Evolutionary conservation across 2,888 invertebrate genomes (phyloP).

Genomic region (Lasioglossum lativentre): DNA sequence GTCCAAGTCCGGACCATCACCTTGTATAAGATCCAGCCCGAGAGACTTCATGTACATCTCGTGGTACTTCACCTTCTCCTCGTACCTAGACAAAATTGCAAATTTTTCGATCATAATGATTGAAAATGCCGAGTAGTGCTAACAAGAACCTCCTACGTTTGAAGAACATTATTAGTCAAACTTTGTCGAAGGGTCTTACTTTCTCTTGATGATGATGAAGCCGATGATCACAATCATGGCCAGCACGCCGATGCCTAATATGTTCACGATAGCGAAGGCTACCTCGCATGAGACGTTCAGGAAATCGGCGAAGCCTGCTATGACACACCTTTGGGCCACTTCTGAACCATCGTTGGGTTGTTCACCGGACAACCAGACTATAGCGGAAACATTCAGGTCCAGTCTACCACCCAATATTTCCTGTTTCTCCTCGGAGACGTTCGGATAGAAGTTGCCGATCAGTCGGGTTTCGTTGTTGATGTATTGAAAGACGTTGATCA

Average conservation of each 20-base stretch:
- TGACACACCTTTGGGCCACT: slow-evolving; percentile 87
- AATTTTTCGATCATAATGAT: no score
- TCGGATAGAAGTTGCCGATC: slow-evolving; percentile 87
- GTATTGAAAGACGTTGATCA: slow-evolving; percentile 88
- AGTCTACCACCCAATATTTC: slow-evolving; percentile 86
- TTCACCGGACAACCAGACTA: slow-evolving; percentile 88
- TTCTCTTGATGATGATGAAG: slow-evolving; percentile 88
- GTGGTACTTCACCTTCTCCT: slow-evolving; percentile 88
- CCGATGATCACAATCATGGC: slow-evolving; percentile 86
- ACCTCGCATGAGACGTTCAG: slow-evolving; percentile 90
- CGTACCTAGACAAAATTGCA: slow-evolving; percentile 86
- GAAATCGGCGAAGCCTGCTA: slow-evolving; percentile 89
- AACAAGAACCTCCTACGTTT: no score
- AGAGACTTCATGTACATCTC: slow-evolving; percentile 90
- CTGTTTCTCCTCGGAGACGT: slow-evolving; percentile 84
- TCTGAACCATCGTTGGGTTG: slow-evolving; percentile 89
- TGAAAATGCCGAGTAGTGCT: no score
- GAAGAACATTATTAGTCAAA: neutral
- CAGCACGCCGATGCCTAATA: slow-evolving; percentile 87
- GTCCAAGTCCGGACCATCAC: slow-evolving; percentile 87
- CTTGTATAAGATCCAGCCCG: slow-evolving; percentile 87
- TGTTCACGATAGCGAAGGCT: slow-evolving; percentile 89
- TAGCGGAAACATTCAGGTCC: slow-evolving; percentile 85
- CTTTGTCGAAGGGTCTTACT: slow-evolving; percentile 80
- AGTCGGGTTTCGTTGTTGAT: slow-evolving; percentile 84